A percentile compares a stretch with the other conserved stretches of the same genome.
Evolutionary conservation across 2,888 invertebrate genomes (phyloP).

Genomic region (Acronicta leporina): DNA sequence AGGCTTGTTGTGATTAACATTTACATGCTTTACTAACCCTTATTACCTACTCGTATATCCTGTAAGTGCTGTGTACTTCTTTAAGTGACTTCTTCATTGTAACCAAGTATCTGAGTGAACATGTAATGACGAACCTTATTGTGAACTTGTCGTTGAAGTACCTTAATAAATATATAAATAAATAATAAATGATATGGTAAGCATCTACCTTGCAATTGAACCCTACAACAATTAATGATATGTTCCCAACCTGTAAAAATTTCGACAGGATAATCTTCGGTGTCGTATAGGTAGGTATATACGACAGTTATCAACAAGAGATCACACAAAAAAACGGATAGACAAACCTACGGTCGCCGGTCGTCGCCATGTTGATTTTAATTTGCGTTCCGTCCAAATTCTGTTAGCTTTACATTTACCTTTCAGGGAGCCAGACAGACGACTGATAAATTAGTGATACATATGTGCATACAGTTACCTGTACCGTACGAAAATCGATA

Average conservation of each 20-base stretch:
- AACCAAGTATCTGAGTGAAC: too few relatives aligned
- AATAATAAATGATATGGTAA: too few relatives aligned
- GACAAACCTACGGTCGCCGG: conserved; percentile 13
- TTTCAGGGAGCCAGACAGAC: conserved; percentile 45
- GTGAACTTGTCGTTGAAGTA: too few relatives aligned
- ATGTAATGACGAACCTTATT: too few relatives aligned
- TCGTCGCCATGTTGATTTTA: conserved; percentile 54
- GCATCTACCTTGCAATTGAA: too few relatives aligned
- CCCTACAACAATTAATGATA: neutral
- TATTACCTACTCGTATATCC: too few relatives aligned
- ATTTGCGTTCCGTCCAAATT: conserved; percentile 50
- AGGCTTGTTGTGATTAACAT: too few relatives aligned
- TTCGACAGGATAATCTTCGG: conserved; percentile 5
- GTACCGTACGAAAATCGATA: conserved; percentile 28
- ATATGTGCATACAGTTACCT: conserved; percentile 15
- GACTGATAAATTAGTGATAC: conserved; percentile 53
- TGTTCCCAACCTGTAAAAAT: conserved; percentile 9
- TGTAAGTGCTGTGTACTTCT: too few relatives aligned
- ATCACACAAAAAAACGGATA: conserved; percentile 50
- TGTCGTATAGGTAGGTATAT: neutral
- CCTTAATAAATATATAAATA: too few relatives aligned
- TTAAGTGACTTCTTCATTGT: too few relatives aligned
- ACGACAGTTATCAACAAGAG: conserved; percentile 35
- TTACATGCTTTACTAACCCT: too few relatives aligned
- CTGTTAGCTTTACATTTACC: conserved; percentile 57